Base-by-base conservation (phyloP, 2,888 invertebrate genomes). In the Gisinianus flammeolus region DNA sequence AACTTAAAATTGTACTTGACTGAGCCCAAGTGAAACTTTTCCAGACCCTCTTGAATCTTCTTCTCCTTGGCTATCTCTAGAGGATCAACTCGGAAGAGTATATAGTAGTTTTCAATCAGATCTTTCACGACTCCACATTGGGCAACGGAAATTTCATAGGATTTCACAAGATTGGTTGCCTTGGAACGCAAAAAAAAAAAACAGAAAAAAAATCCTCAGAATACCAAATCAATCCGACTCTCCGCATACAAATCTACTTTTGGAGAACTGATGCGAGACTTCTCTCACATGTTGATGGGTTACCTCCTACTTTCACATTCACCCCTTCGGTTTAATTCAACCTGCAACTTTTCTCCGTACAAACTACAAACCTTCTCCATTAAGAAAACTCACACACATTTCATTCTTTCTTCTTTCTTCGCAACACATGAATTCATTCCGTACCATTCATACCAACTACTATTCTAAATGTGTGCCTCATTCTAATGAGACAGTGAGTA, bases 31-130 rank as follows among this genome's bases (percentile, higher is more conserved):
- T 92, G 89, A 84, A 93, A 92, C 70, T 90, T 89, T 87, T 92
- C 91, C 69, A 95, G 88, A 2, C 94, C 92, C 79, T 91, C 89
- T 71, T 93, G 87, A 87, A 96, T 94, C 74, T 92, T 91, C 72
- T 91, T 91, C 86, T 95, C 95, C 76, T 92, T 90, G 76, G 91
- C 91, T 72, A 91, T 87, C 88, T 95, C 94, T 1, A 90, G 91
- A 0, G 90, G 90, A n/a, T 92, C 92, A 67, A 94, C 90, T 84
- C 93, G 92, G 88, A 95, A 96, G n/a, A 96, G 89, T 80, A 91
- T 89, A 81, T 92, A 92, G 86, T 92, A 94, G 78, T 92, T 88
- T 16, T 89, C 88, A 77, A 96, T 93, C 79, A 96, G 88, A 86
- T 96, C 95, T 0, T 90, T 89, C 2, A 95, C 90, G 0, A 95